Conservation (phyloP, 92 coral and sea anemone genomes). For the Palythoa caribaeorum region DNA sequence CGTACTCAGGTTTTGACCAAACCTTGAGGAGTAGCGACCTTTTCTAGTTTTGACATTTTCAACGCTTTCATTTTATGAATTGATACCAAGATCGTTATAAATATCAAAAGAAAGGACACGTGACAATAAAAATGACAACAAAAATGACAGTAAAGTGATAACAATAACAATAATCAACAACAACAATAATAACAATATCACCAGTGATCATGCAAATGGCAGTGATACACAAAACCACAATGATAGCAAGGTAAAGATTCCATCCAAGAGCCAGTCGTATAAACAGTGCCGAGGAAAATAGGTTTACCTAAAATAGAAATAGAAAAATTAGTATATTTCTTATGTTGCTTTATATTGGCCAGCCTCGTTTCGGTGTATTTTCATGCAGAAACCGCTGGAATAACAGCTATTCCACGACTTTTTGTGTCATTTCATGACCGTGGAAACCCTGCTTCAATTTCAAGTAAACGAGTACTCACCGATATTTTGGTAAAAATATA, state of each 20-base stretch:
- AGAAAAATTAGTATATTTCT: not conserved
- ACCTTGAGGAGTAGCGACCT: not conserved
- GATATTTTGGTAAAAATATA: slow-evolving; percentile 62
- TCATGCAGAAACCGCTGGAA: too few relatives aligned
- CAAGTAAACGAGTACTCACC: not conserved
- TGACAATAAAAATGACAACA: not conserved
- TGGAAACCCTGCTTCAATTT: too few relatives aligned
- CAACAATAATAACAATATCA: not conserved
- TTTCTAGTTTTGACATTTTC: too few relatives aligned
- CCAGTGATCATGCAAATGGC: slow-evolving; percentile 28
- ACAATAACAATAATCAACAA: not conserved
- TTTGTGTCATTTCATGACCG: too few relatives aligned
- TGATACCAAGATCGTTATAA: too few relatives aligned
- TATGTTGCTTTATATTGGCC: too few relatives aligned
- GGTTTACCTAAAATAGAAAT: not conserved
- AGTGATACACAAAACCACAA: slow-evolving; percentile 11
- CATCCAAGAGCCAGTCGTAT: slow-evolving; percentile 36
- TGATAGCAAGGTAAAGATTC: slow-evolving; percentile 33
- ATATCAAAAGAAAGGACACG: too few relatives aligned
- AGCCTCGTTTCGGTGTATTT: too few relatives aligned
- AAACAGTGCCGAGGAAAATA: slow-evolving; percentile 27
- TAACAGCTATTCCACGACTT: too few relatives aligned
- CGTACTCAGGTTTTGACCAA: too few relatives aligned
- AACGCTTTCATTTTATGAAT: too few relatives aligned
- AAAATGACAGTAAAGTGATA: not conserved